phyloP scores from a whole-genome alignment of 2,797 vertebrate species.

The Chelon auratus region DNA sequence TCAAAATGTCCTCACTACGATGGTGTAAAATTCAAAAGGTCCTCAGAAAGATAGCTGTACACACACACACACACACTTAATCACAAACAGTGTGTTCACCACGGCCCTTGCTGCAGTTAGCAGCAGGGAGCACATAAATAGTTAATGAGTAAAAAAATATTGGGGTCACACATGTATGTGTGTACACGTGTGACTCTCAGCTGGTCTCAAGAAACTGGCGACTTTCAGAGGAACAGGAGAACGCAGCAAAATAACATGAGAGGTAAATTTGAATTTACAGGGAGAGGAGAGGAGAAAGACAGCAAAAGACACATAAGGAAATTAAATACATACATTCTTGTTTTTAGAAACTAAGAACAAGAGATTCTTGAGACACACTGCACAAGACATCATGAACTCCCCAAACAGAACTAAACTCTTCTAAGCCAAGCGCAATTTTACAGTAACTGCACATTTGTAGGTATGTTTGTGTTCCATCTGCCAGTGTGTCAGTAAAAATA shows the following conservation, averaged over 20 bases:
- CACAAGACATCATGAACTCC: no score
- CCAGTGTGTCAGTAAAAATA: no score
- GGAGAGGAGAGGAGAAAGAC: background rate
- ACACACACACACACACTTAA: slow-evolving; percentile 13
- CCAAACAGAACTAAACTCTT: no score
- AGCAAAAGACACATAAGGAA: background rate
- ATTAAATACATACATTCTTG: no score
- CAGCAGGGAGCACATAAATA: slow-evolving; percentile 39
- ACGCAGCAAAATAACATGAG: slow-evolving; percentile 8
- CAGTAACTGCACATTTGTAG: no score
- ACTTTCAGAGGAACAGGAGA: background rate
- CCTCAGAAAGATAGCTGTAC: background rate
- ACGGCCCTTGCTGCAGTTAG: slow-evolving; percentile 17
- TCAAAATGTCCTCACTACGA: no score
- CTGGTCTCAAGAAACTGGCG: slow-evolving; percentile 5
- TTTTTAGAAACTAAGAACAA: no score
- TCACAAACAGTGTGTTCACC: slow-evolving; percentile 15
- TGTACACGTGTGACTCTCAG: background rate
- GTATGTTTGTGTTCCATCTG: no score
- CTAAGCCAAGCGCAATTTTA: no score
- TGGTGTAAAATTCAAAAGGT: no score
- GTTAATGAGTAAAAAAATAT: slow-evolving; percentile 45
- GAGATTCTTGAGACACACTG: background rate
- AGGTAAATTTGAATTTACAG: slow-evolving; percentile 11
- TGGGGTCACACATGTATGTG: slow-evolving; percentile 33